Base-by-base conservation (phyloP, 2,888 invertebrate genomes). In the Acleris laterana region DNA sequence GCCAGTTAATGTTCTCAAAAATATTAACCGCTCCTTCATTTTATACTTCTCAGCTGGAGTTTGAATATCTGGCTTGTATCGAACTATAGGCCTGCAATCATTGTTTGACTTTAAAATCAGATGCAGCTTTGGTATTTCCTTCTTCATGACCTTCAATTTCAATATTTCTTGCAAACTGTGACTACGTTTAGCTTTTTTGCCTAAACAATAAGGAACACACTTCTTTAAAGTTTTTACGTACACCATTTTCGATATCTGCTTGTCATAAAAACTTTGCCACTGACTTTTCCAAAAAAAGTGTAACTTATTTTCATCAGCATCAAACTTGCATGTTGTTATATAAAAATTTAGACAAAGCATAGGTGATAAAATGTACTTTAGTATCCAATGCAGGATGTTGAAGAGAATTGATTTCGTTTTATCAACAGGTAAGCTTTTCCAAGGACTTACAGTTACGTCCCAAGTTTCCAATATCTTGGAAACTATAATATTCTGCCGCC, bases 191-290 rank as follows among this genome's bases (percentile, higher is more conserved):
- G 75, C 57, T 68, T 75, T 82, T 69, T 83, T 87, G 1, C 86
- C 84, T 4, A 84, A 62, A 67, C 82, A 83, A 72, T 78, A 82
- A 0, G 69, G 52, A 66, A 85, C 76, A 77, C 69, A 80, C 76
- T 84, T 90, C 48, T 74, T 75, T 57, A 93, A 76, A 42, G 83
- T 72, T 73, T 82, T 85, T 7, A 76, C 76, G n/a, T 75, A 76
- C 25, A 88, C 63, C 84, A 93, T 83, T 62, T 80, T 78, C 11
- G 80, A 78, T 44, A 93, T 75, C 65, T 85, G 83, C 71, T 80
- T 85, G 60, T 93, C 90, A 76, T 87, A 90, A 72, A 86, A 90
- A 68, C 89, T 86, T 73, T 93, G 93, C 93, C 93, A 93, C 49
- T 88, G 78, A 55, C 77, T 72, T 79, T 90, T 93, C 81, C 84